Percentiles rank a stretch among this genome's conserved stretches.
These are phyloP conservation scores for Ophion ventricosus DNA, from an alignment of 2,888 invertebrate species.

Conservation along the genomic window DNA sequence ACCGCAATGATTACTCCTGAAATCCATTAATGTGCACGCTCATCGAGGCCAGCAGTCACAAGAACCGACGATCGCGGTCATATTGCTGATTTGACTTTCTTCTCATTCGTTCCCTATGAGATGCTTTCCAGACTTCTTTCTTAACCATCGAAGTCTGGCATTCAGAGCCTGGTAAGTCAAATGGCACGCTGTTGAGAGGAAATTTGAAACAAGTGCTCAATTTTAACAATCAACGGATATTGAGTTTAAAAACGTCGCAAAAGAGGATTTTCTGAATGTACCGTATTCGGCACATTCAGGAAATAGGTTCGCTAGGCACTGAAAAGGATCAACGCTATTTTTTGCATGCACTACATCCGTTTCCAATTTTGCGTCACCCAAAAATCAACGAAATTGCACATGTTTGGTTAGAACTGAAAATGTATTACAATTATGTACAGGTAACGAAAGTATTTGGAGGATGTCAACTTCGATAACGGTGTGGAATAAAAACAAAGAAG, in stretches of 20 bases:
- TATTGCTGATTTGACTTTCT: conserved; percentile 25
- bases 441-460: conserved; percentile 23
- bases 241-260: not conserved
- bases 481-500: conserved; percentile 11
- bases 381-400: not conserved
- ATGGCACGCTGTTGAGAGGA: not conserved
- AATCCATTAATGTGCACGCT: conserved; percentile 76
- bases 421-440: conserved; percentile 56
- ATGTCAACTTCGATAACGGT: not conserved
- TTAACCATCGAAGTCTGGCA: not conserved
- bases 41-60: conserved; percentile 50
- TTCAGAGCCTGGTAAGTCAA: not conserved
- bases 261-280: too few relatives aligned
- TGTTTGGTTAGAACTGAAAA: not conserved
- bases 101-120: not conserved
- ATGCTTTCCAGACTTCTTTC: not conserved
- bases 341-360: not conserved
- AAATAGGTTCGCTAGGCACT: too few relatives aligned
- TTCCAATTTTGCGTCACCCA: not conserved
- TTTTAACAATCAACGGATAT: not conserved
- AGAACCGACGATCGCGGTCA: conserved; percentile 46
- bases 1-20: conserved; percentile 76
- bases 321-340: not conserved
- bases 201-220: not conserved
- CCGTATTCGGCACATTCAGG: too few relatives aligned